Percentiles rank a stretch among this genome's conserved stretches.
Conservation (phyloP, 1,140 invertebrate species). For the Andricus grossulariae region DNA sequence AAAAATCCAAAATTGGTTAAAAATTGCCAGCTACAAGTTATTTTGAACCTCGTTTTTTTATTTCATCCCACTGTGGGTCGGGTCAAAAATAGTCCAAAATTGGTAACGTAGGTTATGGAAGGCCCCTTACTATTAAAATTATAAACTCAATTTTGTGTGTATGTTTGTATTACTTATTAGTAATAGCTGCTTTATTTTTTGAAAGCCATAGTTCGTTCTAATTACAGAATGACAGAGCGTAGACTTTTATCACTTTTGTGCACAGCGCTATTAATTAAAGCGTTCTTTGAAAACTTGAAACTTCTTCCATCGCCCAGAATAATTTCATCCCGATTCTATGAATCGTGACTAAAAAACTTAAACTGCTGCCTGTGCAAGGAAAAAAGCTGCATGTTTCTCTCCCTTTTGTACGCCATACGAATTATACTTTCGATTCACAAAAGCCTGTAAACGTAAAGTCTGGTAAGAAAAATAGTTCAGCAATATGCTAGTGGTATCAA, state of each 20-base stretch:
- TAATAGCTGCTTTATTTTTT: conserved; percentile 31
- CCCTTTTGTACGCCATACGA: conserved; percentile 9
- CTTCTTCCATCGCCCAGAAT: background rate
- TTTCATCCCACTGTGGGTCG: too few relatives aligned
- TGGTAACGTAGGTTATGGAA: too few relatives aligned
- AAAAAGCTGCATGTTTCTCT: background rate
- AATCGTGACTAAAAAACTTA: background rate
- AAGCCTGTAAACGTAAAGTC: conserved; percentile 40
- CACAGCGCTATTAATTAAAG: conserved; percentile 17
- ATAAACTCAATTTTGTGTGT: background rate
- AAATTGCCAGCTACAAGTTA: too few relatives aligned
- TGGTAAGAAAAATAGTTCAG: conserved; percentile 58
- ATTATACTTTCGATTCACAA: conserved; percentile 6
- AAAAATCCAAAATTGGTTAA: too few relatives aligned
- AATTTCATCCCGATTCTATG: background rate
- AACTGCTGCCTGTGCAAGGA: background rate
- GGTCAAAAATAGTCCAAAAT: too few relatives aligned
- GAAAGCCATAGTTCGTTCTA: conserved; percentile 9
- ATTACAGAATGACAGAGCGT: conserved; percentile 20
- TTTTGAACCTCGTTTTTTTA: too few relatives aligned
- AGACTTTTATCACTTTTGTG: conserved; percentile 28
- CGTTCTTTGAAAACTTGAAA: conserved; percentile 7
- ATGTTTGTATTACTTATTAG: conserved; percentile 22
- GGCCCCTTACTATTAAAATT: too few relatives aligned
- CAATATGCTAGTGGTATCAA: conserved; percentile 48